Percentiles rank a stretch among this genome's conserved stretches.
Evolutionary conservation across 2,113 vertebrate species (phyloP).

Genomic region (Mormoops blainvillei): DNA sequence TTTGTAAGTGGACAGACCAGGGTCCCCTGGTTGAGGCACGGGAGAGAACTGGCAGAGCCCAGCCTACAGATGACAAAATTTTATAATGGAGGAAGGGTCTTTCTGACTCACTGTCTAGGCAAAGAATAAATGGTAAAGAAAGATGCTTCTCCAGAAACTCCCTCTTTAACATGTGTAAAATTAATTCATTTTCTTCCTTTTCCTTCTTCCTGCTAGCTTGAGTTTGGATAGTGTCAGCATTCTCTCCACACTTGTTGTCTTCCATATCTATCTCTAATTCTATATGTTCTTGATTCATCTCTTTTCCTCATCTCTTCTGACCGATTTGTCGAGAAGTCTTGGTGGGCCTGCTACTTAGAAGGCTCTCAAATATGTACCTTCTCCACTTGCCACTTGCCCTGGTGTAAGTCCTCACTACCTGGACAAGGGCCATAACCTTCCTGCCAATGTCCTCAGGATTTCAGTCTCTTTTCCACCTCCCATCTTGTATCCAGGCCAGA

Average conservation of each 20-base stretch:
- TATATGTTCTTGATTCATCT: not conserved
- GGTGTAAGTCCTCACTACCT: too few relatives aligned
- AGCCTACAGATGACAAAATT: not conserved
- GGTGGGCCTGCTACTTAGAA: not conserved
- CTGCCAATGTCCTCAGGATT: not conserved
- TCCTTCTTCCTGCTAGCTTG: not conserved
- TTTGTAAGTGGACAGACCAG: not conserved
- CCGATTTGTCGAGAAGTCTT: not conserved
- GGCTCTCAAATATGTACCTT: not conserved
- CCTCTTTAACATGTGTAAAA: not conserved
- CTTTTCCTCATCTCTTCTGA: not conserved
- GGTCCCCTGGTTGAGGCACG: not conserved
- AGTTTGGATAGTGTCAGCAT: not conserved
- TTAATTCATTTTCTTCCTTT: not conserved
- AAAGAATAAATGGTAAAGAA: not conserved
- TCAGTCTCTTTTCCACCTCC: not conserved
- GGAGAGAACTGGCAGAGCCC: not conserved
- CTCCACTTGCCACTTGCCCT: not conserved
- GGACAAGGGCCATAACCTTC: not conserved
- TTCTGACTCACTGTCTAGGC: not conserved
- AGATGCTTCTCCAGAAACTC: not conserved
- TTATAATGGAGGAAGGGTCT: not conserved
- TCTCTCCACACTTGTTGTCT: not conserved
- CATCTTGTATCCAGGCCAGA: not conserved
- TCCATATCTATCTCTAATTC: rapidly evolving